Evolutionary conservation across 2,888 invertebrate species (phyloP).

Genomic region (Euzophera pinguis): DNA sequence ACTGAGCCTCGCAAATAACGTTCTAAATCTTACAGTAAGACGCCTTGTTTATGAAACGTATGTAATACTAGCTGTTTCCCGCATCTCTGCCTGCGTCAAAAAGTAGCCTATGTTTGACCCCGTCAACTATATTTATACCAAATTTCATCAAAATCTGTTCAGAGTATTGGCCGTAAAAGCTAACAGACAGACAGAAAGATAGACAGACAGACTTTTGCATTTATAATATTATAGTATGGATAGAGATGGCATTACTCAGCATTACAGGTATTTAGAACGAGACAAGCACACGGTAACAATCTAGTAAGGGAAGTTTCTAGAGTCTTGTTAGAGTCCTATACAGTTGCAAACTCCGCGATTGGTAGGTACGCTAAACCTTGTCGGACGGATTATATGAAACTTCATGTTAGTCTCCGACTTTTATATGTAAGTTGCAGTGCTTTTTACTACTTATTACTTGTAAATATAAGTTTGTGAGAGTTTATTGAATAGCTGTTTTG

Average conservation of each 20-base stretch:
- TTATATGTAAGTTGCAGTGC: slow-evolving; percentile 3
- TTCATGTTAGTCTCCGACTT: not conserved
- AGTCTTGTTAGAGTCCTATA: slow-evolving; percentile 18
- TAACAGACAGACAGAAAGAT: too few relatives aligned
- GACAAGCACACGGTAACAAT: slow-evolving; percentile 15
- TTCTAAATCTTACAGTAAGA: too few relatives aligned
- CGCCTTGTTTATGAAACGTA: not conserved
- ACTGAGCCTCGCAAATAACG: too few relatives aligned
- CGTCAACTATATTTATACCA: too few relatives aligned
- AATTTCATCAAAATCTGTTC: too few relatives aligned
- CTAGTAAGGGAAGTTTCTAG: slow-evolving; percentile 16
- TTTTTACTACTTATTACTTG: slow-evolving; percentile 6
- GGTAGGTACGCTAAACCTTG: slow-evolving; percentile 2
- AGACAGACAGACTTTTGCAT: too few relatives aligned
- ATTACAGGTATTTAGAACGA: slow-evolving; percentile 3
- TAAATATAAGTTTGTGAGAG: not conserved
- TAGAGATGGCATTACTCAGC: not conserved
- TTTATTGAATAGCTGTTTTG: not conserved
- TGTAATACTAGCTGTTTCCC: too few relatives aligned
- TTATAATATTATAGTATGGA: too few relatives aligned
- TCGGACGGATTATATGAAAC: slow-evolving; percentile 1
- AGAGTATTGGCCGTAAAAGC: too few relatives aligned
- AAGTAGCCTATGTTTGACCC: too few relatives aligned
- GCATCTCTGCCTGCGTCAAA: too few relatives aligned
- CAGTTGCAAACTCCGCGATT: slow-evolving; percentile 11